phyloP scores from a whole-genome alignment of 2,113 vertebrate genomes.

The Poeciliopsis turrubarensis region DNA sequence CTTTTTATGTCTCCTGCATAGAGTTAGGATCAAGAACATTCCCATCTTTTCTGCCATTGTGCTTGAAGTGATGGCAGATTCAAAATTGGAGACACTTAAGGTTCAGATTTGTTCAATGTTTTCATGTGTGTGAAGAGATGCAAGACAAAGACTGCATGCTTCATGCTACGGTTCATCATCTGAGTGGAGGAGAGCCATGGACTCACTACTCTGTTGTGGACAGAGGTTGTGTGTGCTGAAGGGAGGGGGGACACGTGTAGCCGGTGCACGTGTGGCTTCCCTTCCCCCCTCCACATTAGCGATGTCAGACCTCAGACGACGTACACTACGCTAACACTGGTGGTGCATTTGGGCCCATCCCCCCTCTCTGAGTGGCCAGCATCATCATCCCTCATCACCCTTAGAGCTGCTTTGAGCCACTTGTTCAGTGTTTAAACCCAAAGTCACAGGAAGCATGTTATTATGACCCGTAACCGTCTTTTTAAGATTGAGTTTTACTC shows the following conservation, averaged over 20 bases:
- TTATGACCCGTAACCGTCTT: slow-evolving; percentile 35
- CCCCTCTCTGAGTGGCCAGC: slow-evolving; percentile 22
- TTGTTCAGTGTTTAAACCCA: slow-evolving; percentile 22
- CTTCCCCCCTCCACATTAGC: slow-evolving; percentile 33
- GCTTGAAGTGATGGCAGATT: slow-evolving; percentile 47
- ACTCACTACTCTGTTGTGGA: slow-evolving; percentile 19
- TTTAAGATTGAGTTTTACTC: slow-evolving; percentile 19
- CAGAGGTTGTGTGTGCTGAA: slow-evolving; percentile 29
- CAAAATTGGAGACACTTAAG: slow-evolving; percentile 44
- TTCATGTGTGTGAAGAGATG: slow-evolving; percentile 20
- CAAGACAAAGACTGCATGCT: slow-evolving; percentile 18
- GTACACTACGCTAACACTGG: slow-evolving; percentile 45
- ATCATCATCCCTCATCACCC: slow-evolving; percentile 23
- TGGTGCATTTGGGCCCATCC: slow-evolving; percentile 39
- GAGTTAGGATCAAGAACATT: slow-evolving; percentile 1
- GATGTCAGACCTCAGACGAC: slow-evolving; percentile 34
- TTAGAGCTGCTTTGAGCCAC: slow-evolving; percentile 20
- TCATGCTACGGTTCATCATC: slow-evolving; percentile 39
- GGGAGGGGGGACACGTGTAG: slow-evolving; percentile 35
- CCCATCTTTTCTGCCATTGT: slow-evolving; percentile 12
- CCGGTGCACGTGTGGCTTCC: slow-evolving; percentile 49
- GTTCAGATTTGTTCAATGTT: slow-evolving; percentile 4
- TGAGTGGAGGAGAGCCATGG: slow-evolving; percentile 30
- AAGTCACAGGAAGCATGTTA: slow-evolving; percentile 15
- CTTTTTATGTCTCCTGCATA: too few species aligned